These are phyloP conservation scores for Augochlorella aurata DNA, from an alignment of 2,888 invertebrate species.

Conservation along the genomic window DNA sequence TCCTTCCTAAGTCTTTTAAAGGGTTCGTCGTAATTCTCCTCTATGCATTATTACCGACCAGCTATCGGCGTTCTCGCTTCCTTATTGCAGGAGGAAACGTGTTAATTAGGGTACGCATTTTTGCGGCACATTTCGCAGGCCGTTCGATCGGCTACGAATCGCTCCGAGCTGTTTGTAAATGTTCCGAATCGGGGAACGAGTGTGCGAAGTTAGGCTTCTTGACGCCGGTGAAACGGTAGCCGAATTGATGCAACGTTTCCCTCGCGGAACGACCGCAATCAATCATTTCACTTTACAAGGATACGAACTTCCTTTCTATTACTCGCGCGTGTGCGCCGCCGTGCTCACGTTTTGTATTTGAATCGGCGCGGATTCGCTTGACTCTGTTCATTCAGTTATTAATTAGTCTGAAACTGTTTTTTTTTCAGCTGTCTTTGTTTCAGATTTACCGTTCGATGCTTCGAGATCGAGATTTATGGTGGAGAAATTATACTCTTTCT, in stretches of 20 bases:
- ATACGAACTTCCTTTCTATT: conserved; percentile 35
- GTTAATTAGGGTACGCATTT: conserved; percentile 38
- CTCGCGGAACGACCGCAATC: conserved; percentile 31
- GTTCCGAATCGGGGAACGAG: conserved; percentile 18
- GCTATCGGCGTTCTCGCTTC: conserved; percentile 13
- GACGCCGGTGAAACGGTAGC: conserved; percentile 18
- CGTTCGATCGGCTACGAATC: conserved; percentile 22
- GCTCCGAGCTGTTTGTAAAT: background rate
- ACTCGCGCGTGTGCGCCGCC: background rate
- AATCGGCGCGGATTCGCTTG: background rate
- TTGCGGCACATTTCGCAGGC: conserved; percentile 8
- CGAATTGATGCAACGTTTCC: conserved; percentile 41
- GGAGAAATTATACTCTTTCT: too few species aligned
- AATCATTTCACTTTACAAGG: conserved; percentile 38
- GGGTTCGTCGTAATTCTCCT: conserved; percentile 10
- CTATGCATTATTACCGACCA: background rate
- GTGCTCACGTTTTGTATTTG: background rate
- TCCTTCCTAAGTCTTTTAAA: conserved; percentile 12
- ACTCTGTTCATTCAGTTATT: background rate
- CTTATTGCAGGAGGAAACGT: conserved; percentile 37
- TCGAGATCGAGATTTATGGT: too few species aligned
- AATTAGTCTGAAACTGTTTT: too few species aligned
- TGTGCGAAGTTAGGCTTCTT: conserved; percentile 8
- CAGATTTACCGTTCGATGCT: too few species aligned
- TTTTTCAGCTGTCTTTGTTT: too few species aligned